Percentiles rank a stretch among this genome's conserved stretches.
These are phyloP conservation scores for Agelastica alni DNA, from an alignment of 2,888 invertebrate genomes.

Conservation along the genomic window DNA sequence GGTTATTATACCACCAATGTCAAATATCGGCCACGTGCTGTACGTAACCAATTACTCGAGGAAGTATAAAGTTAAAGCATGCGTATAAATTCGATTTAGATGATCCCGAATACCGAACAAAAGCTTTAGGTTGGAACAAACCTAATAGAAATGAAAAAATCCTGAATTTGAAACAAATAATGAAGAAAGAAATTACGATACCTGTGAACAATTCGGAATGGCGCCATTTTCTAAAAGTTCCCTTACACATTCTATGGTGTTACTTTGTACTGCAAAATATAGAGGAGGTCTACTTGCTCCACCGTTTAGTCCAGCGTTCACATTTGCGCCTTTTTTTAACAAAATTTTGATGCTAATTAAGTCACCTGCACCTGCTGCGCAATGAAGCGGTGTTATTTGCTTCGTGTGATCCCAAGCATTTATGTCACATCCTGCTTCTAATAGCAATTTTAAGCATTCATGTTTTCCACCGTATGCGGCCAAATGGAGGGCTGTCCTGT, in stretches of 20 bases:
- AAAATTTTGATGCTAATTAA: conserved; percentile 67
- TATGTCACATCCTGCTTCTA: conserved; percentile 68
- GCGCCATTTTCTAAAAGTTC: conserved; percentile 77
- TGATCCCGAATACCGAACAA: too few relatives aligned
- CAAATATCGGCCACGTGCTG: too few relatives aligned
- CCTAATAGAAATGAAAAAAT: too few relatives aligned
- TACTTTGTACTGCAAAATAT: conserved; percentile 82
- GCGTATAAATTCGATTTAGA: too few relatives aligned
- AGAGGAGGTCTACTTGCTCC: conserved; percentile 77
- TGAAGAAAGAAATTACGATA: too few relatives aligned
- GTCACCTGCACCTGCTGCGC: conserved; percentile 72
- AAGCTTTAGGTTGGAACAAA: too few relatives aligned
- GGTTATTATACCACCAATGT: too few relatives aligned
- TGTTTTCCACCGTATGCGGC: conserved; percentile 77
- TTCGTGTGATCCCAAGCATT: conserved; percentile 73
- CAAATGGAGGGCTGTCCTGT: conserved; percentile 73
- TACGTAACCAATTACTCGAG: too few relatives aligned
- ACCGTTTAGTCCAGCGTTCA: conserved; percentile 70
- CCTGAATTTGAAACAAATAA: too few relatives aligned
- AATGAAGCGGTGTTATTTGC: conserved; percentile 76
- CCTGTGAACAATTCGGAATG: conserved; percentile 81
- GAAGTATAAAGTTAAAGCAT: too few relatives aligned
- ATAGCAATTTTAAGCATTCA: conserved; percentile 70
- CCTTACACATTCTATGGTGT: conserved; percentile 73
- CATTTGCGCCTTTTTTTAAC: conserved; percentile 74